Base-by-base conservation (phyloP, 2,797 vertebrate species). In the Acanthopagrus latus region DNA sequence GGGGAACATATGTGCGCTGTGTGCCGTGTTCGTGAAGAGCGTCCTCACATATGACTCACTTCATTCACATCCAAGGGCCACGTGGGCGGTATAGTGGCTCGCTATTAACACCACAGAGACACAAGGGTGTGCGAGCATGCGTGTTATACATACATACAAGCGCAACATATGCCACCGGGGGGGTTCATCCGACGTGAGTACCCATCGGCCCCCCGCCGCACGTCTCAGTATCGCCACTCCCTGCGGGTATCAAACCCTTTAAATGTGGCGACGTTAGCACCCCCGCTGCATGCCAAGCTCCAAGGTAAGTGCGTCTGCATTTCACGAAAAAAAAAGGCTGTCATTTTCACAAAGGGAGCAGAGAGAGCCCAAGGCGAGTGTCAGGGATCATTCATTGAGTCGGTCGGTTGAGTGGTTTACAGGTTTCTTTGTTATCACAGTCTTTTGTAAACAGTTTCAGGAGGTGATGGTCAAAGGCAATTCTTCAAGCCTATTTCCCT, bases 1-100 rank as follows among this genome's bases (percentile, higher is more conserved):
- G 64, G 48, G 41, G 23, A 74, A 74, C 81, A 82, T 89, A 78
- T 85, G 75, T 88, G 75, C 52, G 74, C 54, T 69, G 48, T 51
- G 25, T 74, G 51, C n/a, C 54, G 55, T 76, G 63, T 87, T 81
- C 67, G 51, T 64, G 63, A 83, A 80, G 50, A 50, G 68, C 41
- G 7, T 78, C 76, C 62, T 81, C 81, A 83, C 86, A 81, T 59
- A 80, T 90, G 86, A 90, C 73, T 90, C 81, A 88, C 77, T 88
- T 82, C 78, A 83, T 92, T 88, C 86, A 78, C 76, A 80, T 90
- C 71, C 66, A 82, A 90, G 69, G 65, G 46, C 76, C 82, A 85
- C n/a, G 86, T 93, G 84, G 89, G 89, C 10, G 56, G 65, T 23
- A 76, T 78, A 64, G 82, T 86, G 82, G 80, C 84, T 81, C 72